A percentile compares a stretch with the other conserved stretches of the same genome.
Conservation (phyloP, 2,797 vertebrate genomes). For the Cossypha polioptera region DNA sequence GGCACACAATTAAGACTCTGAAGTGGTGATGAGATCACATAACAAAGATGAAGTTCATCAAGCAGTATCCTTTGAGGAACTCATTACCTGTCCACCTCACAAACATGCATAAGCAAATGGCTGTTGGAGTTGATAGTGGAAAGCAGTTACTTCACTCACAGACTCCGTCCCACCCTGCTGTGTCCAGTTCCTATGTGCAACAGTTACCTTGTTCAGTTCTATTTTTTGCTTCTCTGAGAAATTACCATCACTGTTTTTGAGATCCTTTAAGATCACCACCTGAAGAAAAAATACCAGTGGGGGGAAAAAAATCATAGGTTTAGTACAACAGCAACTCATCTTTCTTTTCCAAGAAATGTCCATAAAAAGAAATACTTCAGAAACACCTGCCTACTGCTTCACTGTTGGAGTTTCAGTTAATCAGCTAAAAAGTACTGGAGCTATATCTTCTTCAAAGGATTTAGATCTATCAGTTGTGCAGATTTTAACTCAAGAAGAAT, state of each 20-base stretch:
- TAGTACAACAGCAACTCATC: background rate
- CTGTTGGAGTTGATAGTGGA: background rate
- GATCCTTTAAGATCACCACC: conserved; percentile 91
- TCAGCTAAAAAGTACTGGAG: background rate
- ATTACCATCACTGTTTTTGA: conserved; percentile 86
- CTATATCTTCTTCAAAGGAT: background rate
- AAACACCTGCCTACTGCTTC: background rate
- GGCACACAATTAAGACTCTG: background rate
- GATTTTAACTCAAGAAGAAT: background rate
- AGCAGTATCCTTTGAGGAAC: background rate
- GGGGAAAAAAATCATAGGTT: background rate
- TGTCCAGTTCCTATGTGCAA: background rate
- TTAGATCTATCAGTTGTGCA: background rate
- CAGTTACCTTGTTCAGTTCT: conserved; percentile 88
- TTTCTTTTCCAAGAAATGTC: background rate
- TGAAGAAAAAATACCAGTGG: conserved; percentile 57
- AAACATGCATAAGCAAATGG: background rate
- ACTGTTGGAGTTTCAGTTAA: background rate
- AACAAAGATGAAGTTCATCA: background rate
- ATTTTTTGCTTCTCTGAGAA: conserved; percentile 89
- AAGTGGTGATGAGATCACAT: background rate
- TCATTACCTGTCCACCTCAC: background rate
- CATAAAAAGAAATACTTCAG: background rate
- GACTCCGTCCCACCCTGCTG: background rate
- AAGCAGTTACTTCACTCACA: background rate